These are phyloP conservation scores for Nibea coibor DNA, from an alignment of 2,113 vertebrate species.

Conservation along the genomic window DNA sequence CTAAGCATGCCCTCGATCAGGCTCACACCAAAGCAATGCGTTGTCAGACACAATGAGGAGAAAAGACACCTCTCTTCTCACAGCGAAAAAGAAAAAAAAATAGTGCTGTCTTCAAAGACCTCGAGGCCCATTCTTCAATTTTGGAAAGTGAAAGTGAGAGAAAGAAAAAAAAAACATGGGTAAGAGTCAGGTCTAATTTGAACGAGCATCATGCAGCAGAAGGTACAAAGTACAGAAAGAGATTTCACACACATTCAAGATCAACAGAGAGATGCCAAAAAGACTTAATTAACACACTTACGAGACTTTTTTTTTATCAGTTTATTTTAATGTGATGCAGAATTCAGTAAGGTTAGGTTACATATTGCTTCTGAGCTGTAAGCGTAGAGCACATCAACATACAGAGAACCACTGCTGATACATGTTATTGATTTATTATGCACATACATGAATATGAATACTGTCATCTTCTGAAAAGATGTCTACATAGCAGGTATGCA, in stretches of 20 bases:
- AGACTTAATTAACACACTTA: background rate
- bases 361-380: background rate
- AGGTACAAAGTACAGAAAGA: background rate
- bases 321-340: background rate
- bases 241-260: background rate
- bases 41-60: constrained; percentile 53
- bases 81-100: background rate
- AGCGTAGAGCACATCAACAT: too few relatives aligned
- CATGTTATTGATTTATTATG: background rate
- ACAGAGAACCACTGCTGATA: background rate
- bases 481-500: background rate
- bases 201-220: constrained; percentile 11
- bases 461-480: background rate
- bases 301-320: background rate
- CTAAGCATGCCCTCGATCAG: constrained; percentile 67
- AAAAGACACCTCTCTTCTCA: constrained; percentile 20
- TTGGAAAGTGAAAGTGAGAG: constrained; percentile 41
- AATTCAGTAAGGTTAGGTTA: background rate
- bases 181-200: constrained; percentile 32
- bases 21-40: constrained; percentile 46
- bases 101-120: constrained; percentile 10
- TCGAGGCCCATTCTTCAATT: constrained; percentile 17
- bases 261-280: background rate
- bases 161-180: background rate
- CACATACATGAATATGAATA: background rate